A percentile compares a stretch with the other conserved stretches of the same genome.
phyloP scores from a whole-genome alignment of 2,888 invertebrate species.

The Ecdyonurus torrentis region DNA sequence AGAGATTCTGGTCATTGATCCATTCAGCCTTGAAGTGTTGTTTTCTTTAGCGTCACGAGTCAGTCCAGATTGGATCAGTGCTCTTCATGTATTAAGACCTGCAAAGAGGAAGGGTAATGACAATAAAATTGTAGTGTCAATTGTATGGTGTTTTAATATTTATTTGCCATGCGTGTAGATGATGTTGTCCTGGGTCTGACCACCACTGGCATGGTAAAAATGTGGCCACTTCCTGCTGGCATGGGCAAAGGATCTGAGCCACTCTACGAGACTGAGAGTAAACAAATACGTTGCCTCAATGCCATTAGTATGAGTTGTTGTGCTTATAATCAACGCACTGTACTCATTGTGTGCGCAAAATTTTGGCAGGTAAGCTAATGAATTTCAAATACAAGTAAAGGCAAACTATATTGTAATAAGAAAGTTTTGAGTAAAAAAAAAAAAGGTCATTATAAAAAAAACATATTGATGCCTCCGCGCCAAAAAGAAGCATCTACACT shows the following conservation, averaged over 20 bases:
- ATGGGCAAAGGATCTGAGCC: conserved; percentile 35
- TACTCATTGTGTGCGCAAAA: conserved; percentile 90
- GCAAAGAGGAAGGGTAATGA: conserved; percentile 43
- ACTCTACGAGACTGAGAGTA: conserved; percentile 91
- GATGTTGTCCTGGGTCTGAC: conserved; percentile 91
- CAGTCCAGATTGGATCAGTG: conserved; percentile 97
- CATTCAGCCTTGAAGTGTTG: conserved; percentile 80
- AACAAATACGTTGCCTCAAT: conserved; percentile 86
- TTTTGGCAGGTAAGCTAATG: conserved; percentile 74
- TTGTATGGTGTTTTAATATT: not conserved
- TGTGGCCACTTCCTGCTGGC: conserved; percentile 66
- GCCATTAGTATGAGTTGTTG: conserved; percentile 88
- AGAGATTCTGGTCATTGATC: conserved; percentile 93
- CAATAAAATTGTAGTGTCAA: not conserved
- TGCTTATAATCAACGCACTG: conserved; percentile 88
- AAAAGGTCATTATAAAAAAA: no score
- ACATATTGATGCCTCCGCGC: no score
- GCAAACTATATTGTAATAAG: not conserved
- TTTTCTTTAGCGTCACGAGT: conserved; percentile 87
- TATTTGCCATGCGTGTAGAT: conserved; percentile 33
- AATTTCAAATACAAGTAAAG: no score
- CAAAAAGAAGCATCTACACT: no score
- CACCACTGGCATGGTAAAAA: conserved; percentile 91
- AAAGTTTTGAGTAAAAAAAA: no score
- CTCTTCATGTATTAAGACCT: conserved; percentile 66